Base-by-base conservation (phyloP, 1,140 invertebrate genomes). In the Atta texana region DNA sequence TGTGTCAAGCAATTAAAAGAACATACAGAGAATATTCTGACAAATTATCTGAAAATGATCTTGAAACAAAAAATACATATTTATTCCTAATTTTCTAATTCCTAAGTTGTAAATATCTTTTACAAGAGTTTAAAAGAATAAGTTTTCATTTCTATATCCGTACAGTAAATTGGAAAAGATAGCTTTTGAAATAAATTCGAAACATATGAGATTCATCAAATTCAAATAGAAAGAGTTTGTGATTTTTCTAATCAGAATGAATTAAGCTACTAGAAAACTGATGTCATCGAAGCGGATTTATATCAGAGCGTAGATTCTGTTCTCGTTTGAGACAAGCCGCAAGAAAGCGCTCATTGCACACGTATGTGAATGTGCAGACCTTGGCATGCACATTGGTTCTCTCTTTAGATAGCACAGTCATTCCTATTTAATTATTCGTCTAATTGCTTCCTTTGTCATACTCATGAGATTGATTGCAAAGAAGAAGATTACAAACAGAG, bases 271-370 rank as follows among this genome's bases (percentile, higher is more conserved):
- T 84, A 66, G 10, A 53, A 66, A 53, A 64, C 55, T 87, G 74
- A 89, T 49, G 55, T 90, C 88, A 89, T n/a, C n/a, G 14, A 44
- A 59, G 16, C 39, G 21, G 51, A 86, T 12, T 64, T 34, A 24
- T 28, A 12, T 61, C 55, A 55, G 71, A 89, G 0, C 64, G 61
- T 82, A 72, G 89, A 89, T 90, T 77, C 59, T n/a, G 57, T 89
- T 90, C 55, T 16, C 77, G 59, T 87, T 89, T 57, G 66, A 86
- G 63, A 7, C 64, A 55, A 75, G 31, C 49, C 28, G 31, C 75
- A 53, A 78, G 88, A 89, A 87, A 90, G 64, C 24, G 77, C n/a
- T 61, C 51, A 49, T 81, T 63, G 16, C 76, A 53, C 28, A 31
- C 34, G n/a, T n/a, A 66, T 39, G 12, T 61, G 12, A 28, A 34